A percentile compares a stretch with the other conserved stretches of the same genome.
phyloP scores from a whole-genome alignment of 2,113 vertebrate species.

The Acanthisitta chloris region DNA sequence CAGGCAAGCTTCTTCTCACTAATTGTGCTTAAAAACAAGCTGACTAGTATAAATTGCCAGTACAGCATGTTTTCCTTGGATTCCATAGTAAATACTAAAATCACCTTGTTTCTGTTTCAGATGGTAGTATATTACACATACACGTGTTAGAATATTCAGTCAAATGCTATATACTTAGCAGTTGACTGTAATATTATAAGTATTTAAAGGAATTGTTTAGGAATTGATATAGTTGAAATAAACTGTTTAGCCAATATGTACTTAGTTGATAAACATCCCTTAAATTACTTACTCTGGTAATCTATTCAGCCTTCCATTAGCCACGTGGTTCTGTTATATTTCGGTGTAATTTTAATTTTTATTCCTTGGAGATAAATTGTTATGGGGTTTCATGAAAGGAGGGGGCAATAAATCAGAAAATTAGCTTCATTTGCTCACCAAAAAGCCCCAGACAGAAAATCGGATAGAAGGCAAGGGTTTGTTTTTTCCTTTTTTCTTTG shows the following conservation, averaged over 20 bases:
- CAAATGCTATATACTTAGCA: background rate
- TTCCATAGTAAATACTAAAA: background rate
- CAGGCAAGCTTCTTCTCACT: background rate
- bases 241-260: background rate
- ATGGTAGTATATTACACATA: background rate
- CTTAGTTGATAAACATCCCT: slow-evolving; percentile 1
- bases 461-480: background rate
- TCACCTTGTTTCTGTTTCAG: background rate
- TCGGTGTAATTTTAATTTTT: slow-evolving; percentile 29
- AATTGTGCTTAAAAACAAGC: background rate
- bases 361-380: slow-evolving; percentile 6
- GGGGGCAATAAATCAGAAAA: background rate
- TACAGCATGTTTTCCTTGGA: background rate
- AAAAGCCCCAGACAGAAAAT: background rate
- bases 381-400: background rate
- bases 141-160: background rate
- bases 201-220: background rate
- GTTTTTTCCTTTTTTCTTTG: background rate
- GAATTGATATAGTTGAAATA: background rate
- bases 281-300: background rate
- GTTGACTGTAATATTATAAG: background rate
- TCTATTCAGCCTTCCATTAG: background rate
- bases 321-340: background rate
- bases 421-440: background rate
- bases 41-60: background rate